phyloP scores from a whole-genome alignment of 1,140 invertebrate genomes.

The Augochlora pura region DNA sequence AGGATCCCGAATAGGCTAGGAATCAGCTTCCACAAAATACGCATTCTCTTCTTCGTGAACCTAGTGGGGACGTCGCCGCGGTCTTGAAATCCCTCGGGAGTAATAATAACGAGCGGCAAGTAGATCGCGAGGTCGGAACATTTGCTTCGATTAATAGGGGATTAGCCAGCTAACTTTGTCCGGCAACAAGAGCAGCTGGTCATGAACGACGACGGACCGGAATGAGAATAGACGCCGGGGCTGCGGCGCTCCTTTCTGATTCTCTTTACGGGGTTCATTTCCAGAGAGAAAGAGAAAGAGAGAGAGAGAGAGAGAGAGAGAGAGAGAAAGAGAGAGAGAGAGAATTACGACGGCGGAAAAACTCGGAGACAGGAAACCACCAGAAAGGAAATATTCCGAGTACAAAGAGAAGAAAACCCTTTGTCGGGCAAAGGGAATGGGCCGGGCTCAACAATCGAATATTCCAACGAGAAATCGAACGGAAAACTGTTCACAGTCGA shows the following conservation, averaged over 20 bases:
- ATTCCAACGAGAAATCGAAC: too few species aligned
- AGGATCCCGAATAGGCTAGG: not conserved
- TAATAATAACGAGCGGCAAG: conserved; percentile 35
- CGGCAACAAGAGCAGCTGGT: conserved; percentile 30
- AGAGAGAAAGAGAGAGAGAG: too few species aligned
- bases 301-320: too few species aligned
- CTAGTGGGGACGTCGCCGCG: not conserved
- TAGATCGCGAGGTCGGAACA: conserved; percentile 36
- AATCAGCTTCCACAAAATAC: too few species aligned
- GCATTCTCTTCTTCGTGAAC: too few species aligned
- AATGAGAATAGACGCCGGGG: conserved; percentile 33
- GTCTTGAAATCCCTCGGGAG: conserved; percentile 32
- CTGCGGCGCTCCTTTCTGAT: not conserved
- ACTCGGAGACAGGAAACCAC: too few species aligned
- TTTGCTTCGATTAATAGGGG: conserved; percentile 44
- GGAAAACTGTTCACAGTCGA: too few species aligned
- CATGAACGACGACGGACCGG: conserved; percentile 10
- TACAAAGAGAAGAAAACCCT: too few species aligned
- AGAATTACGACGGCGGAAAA: too few species aligned
- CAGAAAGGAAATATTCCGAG: too few species aligned
- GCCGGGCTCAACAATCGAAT: too few species aligned
- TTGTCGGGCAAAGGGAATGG: too few species aligned
- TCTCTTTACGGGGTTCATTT: not conserved
- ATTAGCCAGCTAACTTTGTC: conserved; percentile 38
- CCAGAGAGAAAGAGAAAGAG: not conserved